Conservation (phyloP, 2,888 invertebrate species). For the Drosophila robusta region DNA sequence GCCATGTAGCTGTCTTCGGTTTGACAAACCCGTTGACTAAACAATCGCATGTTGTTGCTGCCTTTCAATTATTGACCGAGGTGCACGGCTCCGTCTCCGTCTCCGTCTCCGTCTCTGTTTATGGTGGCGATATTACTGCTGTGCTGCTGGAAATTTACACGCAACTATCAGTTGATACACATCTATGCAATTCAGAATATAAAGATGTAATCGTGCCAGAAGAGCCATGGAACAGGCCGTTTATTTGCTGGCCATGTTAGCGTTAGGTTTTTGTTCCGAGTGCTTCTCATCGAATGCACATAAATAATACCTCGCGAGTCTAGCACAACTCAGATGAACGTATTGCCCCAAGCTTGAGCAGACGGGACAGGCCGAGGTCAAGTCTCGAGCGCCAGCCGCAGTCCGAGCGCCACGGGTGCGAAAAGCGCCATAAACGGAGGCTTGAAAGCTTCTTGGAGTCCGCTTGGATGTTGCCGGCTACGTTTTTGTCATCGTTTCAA, state of each 20-base stretch:
- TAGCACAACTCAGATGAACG: conserved; percentile 48
- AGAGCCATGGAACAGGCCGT: conserved; percentile 7
- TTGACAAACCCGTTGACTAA: conserved; percentile 71
- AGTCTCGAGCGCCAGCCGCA: conserved; percentile 31
- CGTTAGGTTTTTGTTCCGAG: conserved; percentile 21
- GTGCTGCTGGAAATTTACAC: conserved; percentile 42
- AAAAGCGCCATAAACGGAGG: conserved; percentile 59
- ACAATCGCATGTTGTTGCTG: conserved; percentile 48
- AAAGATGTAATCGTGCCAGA: conserved; percentile 69
- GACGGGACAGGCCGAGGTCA: conserved; percentile 83
- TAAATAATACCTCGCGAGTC: conserved; percentile 80
- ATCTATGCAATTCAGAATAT: conserved; percentile 70
- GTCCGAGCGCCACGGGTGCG: conserved; percentile 73
- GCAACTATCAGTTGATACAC: conserved; percentile 75
- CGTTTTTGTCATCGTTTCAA: conserved; percentile 38
- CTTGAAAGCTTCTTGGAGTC: conserved; percentile 10
- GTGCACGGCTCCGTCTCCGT: conserved; percentile 35
- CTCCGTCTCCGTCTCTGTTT: conserved; percentile 1
- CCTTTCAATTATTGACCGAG: conserved; percentile 51
- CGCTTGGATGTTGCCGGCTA: conserved; percentile 13
- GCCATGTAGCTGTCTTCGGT: conserved; percentile 57
- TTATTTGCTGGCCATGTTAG: background rate
- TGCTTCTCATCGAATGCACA: conserved; percentile 72
- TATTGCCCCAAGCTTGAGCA: conserved; percentile 42
- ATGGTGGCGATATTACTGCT: too few relatives aligned